Percentiles rank a stretch among this genome's conserved stretches.
These are phyloP conservation scores for Plodia interpunctella DNA, from an alignment of 1,140 invertebrate species.

Conservation along the genomic window DNA sequence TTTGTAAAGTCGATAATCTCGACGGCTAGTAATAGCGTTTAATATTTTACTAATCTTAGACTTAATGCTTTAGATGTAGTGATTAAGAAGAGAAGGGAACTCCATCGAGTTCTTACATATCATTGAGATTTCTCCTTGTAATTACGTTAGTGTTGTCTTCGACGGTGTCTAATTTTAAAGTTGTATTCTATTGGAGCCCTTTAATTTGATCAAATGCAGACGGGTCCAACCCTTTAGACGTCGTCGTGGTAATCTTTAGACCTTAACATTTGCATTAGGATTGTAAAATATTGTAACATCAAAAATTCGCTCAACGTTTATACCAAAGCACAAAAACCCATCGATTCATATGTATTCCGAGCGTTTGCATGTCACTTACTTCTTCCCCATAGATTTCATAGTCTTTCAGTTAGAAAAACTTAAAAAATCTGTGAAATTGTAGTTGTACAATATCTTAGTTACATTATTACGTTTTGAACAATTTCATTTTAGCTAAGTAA, in stretches of 20 bases:
- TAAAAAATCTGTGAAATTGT: constrained; percentile 59
- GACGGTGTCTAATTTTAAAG: constrained; percentile 58
- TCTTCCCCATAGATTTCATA: constrained; percentile 68
- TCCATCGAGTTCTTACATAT: constrained; percentile 74
- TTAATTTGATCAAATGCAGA: constrained; percentile 67
- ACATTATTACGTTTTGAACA: constrained; percentile 20
- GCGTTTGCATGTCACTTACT: constrained; percentile 58
- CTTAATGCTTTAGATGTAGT: constrained; percentile 70
- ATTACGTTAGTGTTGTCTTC: constrained; percentile 45
- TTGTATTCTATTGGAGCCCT: constrained; percentile 47
- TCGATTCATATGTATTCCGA: constrained; percentile 67
- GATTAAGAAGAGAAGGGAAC: constrained; percentile 60
- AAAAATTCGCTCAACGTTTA: constrained; percentile 74
- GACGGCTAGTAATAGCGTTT: constrained; percentile 54
- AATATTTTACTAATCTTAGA: constrained; percentile 60
- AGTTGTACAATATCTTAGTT: constrained; percentile 30
- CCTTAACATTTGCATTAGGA: constrained; percentile 68
- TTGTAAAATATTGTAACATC: constrained; percentile 67
- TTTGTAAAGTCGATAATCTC: constrained; percentile 38
- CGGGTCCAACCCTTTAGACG: constrained; percentile 75
- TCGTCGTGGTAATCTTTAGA: constrained; percentile 57
- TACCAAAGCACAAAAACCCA: constrained; percentile 76
- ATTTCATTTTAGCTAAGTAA: constrained; percentile 31
- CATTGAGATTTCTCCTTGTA: constrained; percentile 75
- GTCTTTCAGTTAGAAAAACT: constrained; percentile 73